Conservation (phyloP, 2,888 invertebrate genomes). For the Mythimna albipuncta region DNA sequence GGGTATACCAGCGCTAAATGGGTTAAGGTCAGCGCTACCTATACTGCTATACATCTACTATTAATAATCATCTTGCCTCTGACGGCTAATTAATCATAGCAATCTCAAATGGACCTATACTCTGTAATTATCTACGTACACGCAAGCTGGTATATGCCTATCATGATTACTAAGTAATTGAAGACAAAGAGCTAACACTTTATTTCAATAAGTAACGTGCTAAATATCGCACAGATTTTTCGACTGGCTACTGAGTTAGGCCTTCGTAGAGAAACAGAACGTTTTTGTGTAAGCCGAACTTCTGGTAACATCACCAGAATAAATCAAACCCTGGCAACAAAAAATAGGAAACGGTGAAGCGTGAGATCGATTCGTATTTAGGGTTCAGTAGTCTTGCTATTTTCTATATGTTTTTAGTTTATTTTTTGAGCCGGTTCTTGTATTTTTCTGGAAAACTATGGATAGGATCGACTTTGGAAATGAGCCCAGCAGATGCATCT, state of each 20-base stretch:
- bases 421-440: too few species aligned
- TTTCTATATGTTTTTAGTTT: background rate
- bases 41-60: too few species aligned
- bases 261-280: slow-evolving; percentile 19
- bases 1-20: too few species aligned
- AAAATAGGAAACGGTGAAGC: slow-evolving; percentile 35
- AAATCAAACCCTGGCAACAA: slow-evolving; percentile 54
- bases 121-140: slow-evolving; percentile 10
- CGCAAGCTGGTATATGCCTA: background rate
- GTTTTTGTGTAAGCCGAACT: slow-evolving; percentile 43
- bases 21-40: too few species aligned
- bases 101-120: background rate
- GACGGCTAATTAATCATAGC: slow-evolving; percentile 12
- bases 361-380: slow-evolving; percentile 4
- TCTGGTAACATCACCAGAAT: slow-evolving; percentile 52
- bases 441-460: too few species aligned
- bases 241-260: slow-evolving; percentile 13
- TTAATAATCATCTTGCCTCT: slow-evolving; percentile 5
- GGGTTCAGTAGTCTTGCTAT: slow-evolving; percentile 2
- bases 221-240: slow-evolving; percentile 28
- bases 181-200: background rate
- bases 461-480: too few species aligned
- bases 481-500: too few species aligned
- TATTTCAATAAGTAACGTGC: background rate
- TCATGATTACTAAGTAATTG: slow-evolving; percentile 9